phyloP scores from a whole-genome alignment of 2,113 vertebrate genomes.

The Gallinago jamesoni region DNA sequence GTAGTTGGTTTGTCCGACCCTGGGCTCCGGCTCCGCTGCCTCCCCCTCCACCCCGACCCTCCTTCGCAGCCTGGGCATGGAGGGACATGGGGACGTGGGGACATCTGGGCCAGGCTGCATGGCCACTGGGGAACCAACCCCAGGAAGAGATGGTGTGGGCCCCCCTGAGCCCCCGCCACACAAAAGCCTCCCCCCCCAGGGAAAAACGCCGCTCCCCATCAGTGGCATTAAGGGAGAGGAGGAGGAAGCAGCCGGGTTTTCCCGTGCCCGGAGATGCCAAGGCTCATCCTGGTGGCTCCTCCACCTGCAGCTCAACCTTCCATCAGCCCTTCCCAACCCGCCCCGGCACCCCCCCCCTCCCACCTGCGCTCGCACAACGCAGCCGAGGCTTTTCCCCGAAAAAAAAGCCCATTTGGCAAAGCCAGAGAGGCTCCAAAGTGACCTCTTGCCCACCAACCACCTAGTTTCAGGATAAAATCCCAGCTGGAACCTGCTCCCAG shows the following conservation, averaged over 20 bases:
- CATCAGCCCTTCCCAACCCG: fast-evolving
- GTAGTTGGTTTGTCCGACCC: fast-evolving
- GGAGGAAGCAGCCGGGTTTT: fast-evolving
- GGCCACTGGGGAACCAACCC: fast-evolving
- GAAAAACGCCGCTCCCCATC: fast-evolving
- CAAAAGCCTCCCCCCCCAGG: background rate
- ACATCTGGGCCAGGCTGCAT: background rate
- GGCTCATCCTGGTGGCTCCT: fast-evolving
- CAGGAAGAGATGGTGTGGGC: fast-evolving
- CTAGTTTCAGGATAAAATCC: background rate
- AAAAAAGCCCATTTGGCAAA: background rate
- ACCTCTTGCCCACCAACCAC: too few relatives aligned
- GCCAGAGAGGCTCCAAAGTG: background rate
- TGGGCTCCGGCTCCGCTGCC: background rate
- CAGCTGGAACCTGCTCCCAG: background rate
- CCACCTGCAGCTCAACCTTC: background rate
- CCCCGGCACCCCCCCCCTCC: background rate
- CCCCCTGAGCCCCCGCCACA: fast-evolving
- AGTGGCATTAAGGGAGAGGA: fast-evolving
- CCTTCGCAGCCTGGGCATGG: fast-evolving
- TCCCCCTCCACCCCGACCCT: fast-evolving
- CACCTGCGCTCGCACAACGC: fast-evolving
- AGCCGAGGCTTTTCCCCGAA: fast-evolving
- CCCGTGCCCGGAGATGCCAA: fast-evolving
- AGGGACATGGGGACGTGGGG: background rate